A percentile compares a stretch with the other conserved stretches of the same genome.
These are phyloP conservation scores for Nasonia giraulti DNA, from an alignment of 1,140 invertebrate species.

Conservation along the genomic window DNA sequence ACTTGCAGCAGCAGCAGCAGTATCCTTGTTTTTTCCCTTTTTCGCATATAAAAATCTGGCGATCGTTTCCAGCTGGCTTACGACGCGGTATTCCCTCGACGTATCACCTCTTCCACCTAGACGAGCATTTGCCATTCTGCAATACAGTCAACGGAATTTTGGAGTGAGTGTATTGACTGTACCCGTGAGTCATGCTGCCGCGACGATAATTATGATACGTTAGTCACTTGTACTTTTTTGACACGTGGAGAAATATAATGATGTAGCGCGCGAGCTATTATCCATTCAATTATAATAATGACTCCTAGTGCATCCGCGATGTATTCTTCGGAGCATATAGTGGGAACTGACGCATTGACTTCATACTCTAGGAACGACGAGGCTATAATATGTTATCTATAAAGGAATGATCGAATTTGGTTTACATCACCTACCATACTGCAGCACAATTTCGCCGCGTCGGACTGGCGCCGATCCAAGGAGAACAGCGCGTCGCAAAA, in stretches of 20 bases:
- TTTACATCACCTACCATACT: neutral
- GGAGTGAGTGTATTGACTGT: neutral
- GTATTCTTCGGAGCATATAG: too few relatives aligned
- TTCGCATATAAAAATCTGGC: slow-evolving; percentile 4
- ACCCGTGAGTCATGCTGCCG: neutral
- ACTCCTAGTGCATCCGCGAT: neutral
- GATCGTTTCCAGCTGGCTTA: slow-evolving; percentile 5
- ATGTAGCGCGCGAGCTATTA: neutral
- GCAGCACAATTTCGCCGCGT: neutral
- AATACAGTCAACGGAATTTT: neutral
- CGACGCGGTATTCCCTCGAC: neutral
- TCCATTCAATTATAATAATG: neutral
- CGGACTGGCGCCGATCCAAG: slow-evolving; percentile 30
- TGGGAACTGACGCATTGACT: too few relatives aligned
- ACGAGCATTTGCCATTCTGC: neutral
- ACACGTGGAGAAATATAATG: neutral
- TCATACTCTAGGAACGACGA: too few relatives aligned
- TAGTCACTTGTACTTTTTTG: slow-evolving; percentile 27
- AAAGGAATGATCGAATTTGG: too few relatives aligned
- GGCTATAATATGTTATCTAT: too few relatives aligned
- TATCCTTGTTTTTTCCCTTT: slow-evolving; percentile 21
- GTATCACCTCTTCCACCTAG: neutral
- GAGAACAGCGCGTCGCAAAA: slow-evolving; percentile 25
- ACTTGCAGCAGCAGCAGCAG: neutral
- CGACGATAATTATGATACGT: slow-evolving; percentile 26